Percentiles rank a stretch among this genome's conserved stretches.
Evolutionary conservation across 2,888 invertebrate species (phyloP).

Genomic region (Artemia sinica): DNA sequence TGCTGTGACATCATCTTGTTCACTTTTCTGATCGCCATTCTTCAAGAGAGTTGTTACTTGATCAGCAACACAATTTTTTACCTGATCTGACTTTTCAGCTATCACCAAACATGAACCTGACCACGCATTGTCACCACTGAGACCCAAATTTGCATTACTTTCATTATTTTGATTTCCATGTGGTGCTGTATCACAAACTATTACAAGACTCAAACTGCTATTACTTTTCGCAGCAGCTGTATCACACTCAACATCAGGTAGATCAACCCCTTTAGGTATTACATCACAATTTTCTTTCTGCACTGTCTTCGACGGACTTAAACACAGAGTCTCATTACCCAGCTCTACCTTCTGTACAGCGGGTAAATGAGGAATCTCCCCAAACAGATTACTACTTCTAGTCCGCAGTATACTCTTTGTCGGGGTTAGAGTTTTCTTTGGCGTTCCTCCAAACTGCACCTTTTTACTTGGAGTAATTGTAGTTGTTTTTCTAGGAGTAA

Average conservation of each 20-base stretch:
- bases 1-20: too few relatives aligned
- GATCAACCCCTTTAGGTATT: background rate
- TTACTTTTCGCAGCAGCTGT: background rate
- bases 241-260: background rate
- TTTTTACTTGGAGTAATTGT: background rate
- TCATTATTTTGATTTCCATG: background rate
- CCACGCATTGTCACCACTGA: background rate
- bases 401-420: conserved; percentile 8
- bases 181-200: too few relatives aligned
- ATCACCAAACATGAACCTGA: background rate
- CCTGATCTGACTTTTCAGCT: background rate
- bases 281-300: conserved; percentile 10
- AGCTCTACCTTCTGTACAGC: conserved; percentile 13
- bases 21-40: too few relatives aligned
- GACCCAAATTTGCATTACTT: background rate
- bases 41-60: background rate
- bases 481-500: conserved; percentile 1
- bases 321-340: background rate
- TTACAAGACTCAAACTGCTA: background rate
- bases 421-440: conserved; percentile 10
- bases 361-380: background rate
- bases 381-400: background rate
- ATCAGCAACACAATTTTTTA: background rate
- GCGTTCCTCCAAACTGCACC: background rate
- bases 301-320: background rate